Conservation (phyloP, 2,888 invertebrate genomes). For the Prenolepis imparis region DNA sequence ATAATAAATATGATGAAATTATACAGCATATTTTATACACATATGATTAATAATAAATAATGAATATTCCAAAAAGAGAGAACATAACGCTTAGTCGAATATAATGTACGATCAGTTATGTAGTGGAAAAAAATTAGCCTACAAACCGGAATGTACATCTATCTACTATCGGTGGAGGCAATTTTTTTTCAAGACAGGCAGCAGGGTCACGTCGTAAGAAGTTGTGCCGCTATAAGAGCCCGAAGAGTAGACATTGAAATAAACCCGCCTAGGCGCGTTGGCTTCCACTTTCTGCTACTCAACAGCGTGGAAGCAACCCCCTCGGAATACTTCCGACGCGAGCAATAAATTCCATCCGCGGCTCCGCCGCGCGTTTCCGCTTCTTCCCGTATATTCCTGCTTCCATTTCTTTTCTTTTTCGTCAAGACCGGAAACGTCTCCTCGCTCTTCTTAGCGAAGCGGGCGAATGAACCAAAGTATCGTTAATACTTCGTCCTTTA, state of each 20-base stretch:
- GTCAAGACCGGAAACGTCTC: constrained; percentile 64
- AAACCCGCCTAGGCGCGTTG: constrained; percentile 80
- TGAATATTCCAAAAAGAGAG: neutral
- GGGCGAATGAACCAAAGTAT: constrained; percentile 60
- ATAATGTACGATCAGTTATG: neutral
- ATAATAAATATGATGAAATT: neutral
- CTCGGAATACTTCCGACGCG: constrained; percentile 82
- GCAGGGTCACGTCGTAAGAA: constrained; percentile 63
- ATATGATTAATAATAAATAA: constrained; percentile 10
- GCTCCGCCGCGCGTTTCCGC: constrained; percentile 71
- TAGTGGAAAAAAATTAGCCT: neutral
- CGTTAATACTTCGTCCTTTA: constrained; percentile 60
- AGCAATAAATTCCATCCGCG: constrained; percentile 82
- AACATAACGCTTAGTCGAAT: neutral
- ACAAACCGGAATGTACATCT: constrained; percentile 53
- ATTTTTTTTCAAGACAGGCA: constrained; percentile 63
- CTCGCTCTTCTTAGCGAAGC: constrained; percentile 60
- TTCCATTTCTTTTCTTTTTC: constrained; percentile 48
- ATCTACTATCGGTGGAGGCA: constrained; percentile 55
- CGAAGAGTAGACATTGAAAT: constrained; percentile 82
- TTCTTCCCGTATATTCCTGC: constrained; percentile 36
- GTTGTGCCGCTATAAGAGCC: constrained; percentile 67
- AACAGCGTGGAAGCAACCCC: constrained; percentile 82
- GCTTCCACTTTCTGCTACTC: constrained; percentile 81
- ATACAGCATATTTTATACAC: neutral